phyloP scores from a whole-genome alignment of 2,113 vertebrate genomes.

The Balaenoptera acutorostrata region DNA sequence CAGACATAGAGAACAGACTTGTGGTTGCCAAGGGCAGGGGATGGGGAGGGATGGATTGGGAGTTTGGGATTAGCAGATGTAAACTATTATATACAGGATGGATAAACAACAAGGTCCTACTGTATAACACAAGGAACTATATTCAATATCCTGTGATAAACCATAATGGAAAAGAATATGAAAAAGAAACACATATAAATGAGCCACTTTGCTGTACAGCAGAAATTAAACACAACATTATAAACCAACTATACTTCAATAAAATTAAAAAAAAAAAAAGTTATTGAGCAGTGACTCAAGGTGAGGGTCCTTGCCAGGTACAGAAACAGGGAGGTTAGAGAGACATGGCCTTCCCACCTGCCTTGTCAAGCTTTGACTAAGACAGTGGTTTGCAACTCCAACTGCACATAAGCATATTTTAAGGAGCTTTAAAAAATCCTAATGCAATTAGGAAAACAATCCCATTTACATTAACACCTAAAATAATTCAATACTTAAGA shows the following conservation, averaged over 20 bases:
- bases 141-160: not conserved
- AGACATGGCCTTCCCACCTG: not conserved
- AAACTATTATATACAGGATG: too few species aligned
- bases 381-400: not conserved
- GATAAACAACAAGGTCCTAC: too few species aligned
- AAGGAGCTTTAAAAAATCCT: not conserved
- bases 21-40: too few species aligned
- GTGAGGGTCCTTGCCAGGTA: not conserved
- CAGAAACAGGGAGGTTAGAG: not conserved
- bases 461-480: not conserved
- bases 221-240: not conserved
- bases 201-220: not conserved
- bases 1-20: too few species aligned
- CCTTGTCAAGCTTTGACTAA: not conserved
- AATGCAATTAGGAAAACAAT: not conserved
- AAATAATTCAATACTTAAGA: not conserved
- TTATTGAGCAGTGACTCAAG: not conserved
- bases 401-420: not conserved
- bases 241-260: not conserved
- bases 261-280: not conserved
- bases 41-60: too few species aligned
- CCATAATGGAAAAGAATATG: not conserved
- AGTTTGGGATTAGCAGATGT: too few species aligned
- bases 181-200: not conserved
- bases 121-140: not conserved